Evolutionary conservation across 2,888 invertebrate genomes (phyloP), one percentile per base, ranked within the genome.

Genomic region (Leistus spinibarbis): DNA sequence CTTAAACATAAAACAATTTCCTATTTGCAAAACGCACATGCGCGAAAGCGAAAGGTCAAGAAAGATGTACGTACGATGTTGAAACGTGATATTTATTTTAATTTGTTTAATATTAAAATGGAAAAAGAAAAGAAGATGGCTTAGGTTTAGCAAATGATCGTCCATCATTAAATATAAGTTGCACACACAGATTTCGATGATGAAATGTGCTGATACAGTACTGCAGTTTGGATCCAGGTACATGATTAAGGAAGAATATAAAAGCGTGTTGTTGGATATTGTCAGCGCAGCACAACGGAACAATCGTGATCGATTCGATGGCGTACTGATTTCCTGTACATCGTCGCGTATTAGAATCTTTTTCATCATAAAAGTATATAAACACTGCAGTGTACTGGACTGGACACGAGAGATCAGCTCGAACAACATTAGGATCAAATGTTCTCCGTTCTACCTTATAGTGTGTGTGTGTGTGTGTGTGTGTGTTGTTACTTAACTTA

Each of bases 231-330:
- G 40, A 40, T 40, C 40, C 40, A 40, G 40, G 22, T 60, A 60
- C 60, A 17, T 60, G 19, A 60, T 60, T 19, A 19, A 60, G 60
- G 60, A 60, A 60, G 60, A 60, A 60, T 60, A 60, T 60, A 10
- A 16, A 1, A 22, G 20, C n/a, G 40, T 40, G 40, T 40, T 40
- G 40, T 40, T n/a, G n/a, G 54, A 54, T 54, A 54, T 54, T 54
- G 54, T 54, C 17, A 54, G 5, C 54, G 17, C 19, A 60, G 60
- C 60, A 60, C 60, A 40, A 1, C 7, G 5, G 40, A 40, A 24
- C 7, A 57, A 20, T 60, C 60, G 60, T 60, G 60, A 60, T 19
- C 17, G 19, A 22, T 9, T 60, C 60, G 10, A 60, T 60, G 13
- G 60, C 13, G 13, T 19, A 60, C 60, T 60, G 60, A 60, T 60